phyloP scores from a whole-genome alignment of 2,888 invertebrate genomes.

The Actias luna region DNA sequence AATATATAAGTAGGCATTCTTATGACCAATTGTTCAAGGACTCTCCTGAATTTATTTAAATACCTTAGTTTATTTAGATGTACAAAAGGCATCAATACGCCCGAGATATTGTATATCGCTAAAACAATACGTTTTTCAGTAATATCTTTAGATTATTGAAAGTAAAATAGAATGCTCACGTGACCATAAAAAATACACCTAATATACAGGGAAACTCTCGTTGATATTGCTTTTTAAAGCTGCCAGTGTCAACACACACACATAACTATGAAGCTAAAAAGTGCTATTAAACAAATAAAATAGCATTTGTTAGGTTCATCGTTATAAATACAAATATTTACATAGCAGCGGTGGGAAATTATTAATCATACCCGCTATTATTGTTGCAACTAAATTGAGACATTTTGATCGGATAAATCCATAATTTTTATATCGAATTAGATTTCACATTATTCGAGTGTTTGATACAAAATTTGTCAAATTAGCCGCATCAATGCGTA shows the following conservation, averaged over 20 bases:
- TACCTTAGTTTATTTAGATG: not conserved
- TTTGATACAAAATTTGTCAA: constrained; percentile 34
- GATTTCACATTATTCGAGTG: not conserved
- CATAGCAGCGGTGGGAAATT: constrained; percentile 73
- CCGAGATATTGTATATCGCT: not conserved
- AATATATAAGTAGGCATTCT: not conserved
- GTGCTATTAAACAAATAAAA: not conserved
- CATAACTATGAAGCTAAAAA: constrained; percentile 8
- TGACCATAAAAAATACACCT: not conserved
- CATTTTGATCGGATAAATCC: constrained; percentile 37
- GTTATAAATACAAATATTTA: constrained; percentile 45
- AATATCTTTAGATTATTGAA: not conserved
- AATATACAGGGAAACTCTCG: not conserved
- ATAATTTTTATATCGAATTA: constrained; percentile 11
- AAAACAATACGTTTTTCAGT: not conserved
- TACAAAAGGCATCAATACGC: not conserved
- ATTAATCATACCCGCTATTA: constrained; percentile 65
- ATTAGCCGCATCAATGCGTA: constrained; percentile 48
- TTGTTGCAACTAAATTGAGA: constrained; percentile 57
- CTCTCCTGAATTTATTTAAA: not conserved
- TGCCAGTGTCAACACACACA: constrained; percentile 28
- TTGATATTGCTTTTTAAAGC: constrained; percentile 15
- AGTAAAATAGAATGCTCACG: not conserved
- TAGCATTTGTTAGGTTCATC: not conserved
- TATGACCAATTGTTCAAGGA: constrained; percentile 1